phyloP scores from a whole-genome alignment of 2,888 invertebrate genomes.

The Thymelicus lineola region DNA sequence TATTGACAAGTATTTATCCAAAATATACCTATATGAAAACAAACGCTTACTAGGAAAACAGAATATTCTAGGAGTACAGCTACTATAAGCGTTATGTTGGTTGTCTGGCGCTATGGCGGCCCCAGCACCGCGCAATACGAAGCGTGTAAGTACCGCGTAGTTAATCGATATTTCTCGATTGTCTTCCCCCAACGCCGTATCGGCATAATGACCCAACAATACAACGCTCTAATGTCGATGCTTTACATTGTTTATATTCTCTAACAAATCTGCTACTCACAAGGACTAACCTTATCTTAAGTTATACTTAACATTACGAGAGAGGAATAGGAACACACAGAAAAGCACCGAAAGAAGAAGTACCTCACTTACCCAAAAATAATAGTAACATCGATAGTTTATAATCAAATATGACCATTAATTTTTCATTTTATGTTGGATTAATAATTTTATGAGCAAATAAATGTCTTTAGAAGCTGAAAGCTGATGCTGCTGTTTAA shows the following conservation, averaged over 20 bases:
- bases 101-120: conserved; percentile 13
- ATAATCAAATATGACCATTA: too few species aligned
- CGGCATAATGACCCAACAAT: conserved; percentile 40
- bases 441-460: neutral
- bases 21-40: too few species aligned
- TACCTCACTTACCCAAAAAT: too few species aligned
- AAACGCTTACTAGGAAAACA: neutral
- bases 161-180: conserved; percentile 73
- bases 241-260: conserved; percentile 39
- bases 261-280: conserved; percentile 35
- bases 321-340: conserved; percentile 18
- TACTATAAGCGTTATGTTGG: conserved; percentile 8
- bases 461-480: neutral
- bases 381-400: too few species aligned
- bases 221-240: conserved; percentile 30
- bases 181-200: conserved; percentile 51
- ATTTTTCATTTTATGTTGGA: neutral
- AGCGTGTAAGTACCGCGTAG: conserved; percentile 33
- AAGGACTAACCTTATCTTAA: conserved; percentile 38
- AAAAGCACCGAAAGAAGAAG: neutral
- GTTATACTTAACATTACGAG: conserved; percentile 39
- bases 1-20: too few species aligned
- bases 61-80: neutral
- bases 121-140: conserved; percentile 35
- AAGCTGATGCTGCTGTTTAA: neutral